These are phyloP conservation scores for Scylla paramamosain DNA, from an alignment of 1,140 invertebrate genomes.

Conservation along the genomic window DNA sequence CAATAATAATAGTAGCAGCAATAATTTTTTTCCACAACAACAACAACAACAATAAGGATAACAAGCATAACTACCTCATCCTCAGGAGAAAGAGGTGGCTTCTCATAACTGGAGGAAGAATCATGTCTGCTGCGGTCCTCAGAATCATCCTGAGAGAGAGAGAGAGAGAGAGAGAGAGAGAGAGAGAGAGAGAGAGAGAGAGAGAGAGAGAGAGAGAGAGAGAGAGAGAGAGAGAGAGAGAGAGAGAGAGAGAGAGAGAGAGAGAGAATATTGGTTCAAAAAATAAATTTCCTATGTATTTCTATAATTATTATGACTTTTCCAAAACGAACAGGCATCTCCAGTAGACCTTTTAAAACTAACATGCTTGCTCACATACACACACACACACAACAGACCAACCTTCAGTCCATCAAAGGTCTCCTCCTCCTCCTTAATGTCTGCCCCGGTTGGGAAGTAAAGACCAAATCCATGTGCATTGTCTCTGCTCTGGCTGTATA, in stretches of 20 bases:
- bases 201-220: slow-evolving; percentile 17
- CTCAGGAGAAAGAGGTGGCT: slow-evolving; percentile 55
- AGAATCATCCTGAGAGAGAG: slow-evolving; percentile 17
- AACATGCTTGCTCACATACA: neutral
- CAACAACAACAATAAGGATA: neutral
- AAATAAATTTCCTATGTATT: too few species aligned
- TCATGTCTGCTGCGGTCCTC: slow-evolving; percentile 46
- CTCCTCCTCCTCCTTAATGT: slow-evolving; percentile 69
- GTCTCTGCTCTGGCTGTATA: slow-evolving; percentile 65
- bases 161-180: neutral
- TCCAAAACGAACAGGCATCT: too few species aligned
- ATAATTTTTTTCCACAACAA: too few species aligned
- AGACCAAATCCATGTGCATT: slow-evolving; percentile 61
- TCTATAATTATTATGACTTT: too few species aligned
- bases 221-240: slow-evolving; percentile 25
- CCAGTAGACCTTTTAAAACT: too few species aligned
- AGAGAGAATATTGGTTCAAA: neutral
- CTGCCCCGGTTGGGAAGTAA: slow-evolving; percentile 62
- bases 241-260: slow-evolving; percentile 37
- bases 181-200: neutral
- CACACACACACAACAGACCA: neutral
- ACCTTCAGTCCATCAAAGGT: slow-evolving; percentile 16
- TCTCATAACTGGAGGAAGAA: slow-evolving; percentile 52
- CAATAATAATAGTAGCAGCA: too few species aligned
- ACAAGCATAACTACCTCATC: slow-evolving; percentile 56